Base-by-base conservation (phyloP, 2,797 vertebrate genomes). In the Sebastes minor region DNA sequence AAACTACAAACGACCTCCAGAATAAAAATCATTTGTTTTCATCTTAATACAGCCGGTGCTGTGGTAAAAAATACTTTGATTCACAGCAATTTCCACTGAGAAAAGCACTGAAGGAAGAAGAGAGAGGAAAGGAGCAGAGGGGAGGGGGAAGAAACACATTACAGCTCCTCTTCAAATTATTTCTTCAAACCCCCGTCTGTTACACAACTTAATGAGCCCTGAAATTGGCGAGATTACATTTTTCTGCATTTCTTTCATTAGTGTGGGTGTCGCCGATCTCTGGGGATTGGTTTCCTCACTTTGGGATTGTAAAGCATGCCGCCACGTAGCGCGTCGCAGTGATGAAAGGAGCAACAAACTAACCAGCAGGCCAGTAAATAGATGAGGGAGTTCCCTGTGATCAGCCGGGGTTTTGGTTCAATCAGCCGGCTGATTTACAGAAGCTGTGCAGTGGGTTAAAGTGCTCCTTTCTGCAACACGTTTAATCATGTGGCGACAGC, bases 201-300 rank as follows among this genome's bases (percentile, higher is more conserved):
- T 90, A 82, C 71, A 83, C 88, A 76, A 89, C 61, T 81, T 93
- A 93, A 94, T 94, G 92, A 92, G 90, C 90, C 91, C 71, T 90
- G 85, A 93, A 95, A 95, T 92, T 86, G 88, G 81, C 12, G 18
- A 88, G 86, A 93, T 93, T 87, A 89, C 64, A 82, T 89, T 90
- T 88, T 89, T 80, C 28, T 8, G 65, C 7, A 13, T 90, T 81
- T 71, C 84, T 88, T 88, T 90, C 81, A 89, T 91, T 92, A 89
- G 89, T 33, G 80, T 61, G 60, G 71, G 82, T 74, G 81, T 86
- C 69, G 13, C 64, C 60, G 13, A 62, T 89, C 83, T 88, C 85
- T 22, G 59, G 73, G 84, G 87, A 83, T 81, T 80, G 69, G 64
- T 82, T 78, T 74, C 68, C 67, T 78, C 49, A 42, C 71, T 64